Conservation (phyloP, 2,888 invertebrate species). For the Oconnorella tubifera region DNA sequence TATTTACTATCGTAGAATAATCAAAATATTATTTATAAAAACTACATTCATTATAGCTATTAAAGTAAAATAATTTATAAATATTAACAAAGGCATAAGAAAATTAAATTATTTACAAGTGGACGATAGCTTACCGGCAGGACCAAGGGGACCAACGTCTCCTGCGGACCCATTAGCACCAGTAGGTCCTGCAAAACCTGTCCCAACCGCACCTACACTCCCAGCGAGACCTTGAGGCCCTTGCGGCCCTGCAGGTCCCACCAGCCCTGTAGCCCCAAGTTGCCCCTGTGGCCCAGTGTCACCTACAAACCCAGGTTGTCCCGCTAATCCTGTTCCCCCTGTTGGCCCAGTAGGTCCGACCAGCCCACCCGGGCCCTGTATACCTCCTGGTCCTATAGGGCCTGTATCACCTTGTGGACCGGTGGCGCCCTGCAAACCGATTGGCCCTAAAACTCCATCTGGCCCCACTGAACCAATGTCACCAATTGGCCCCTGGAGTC, state of each 20-base stretch:
- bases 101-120: too few relatives aligned
- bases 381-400: background rate
- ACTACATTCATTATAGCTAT: too few relatives aligned
- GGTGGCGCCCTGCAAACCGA: background rate
- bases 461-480: background rate
- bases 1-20: too few relatives aligned
- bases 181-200: background rate
- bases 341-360: conserved; percentile 12
- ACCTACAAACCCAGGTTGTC: conserved; percentile 25
- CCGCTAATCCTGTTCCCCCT: conserved; percentile 16
- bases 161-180: conserved; percentile 20
- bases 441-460: conserved; percentile 21
- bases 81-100: too few relatives aligned
- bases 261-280: conserved; percentile 7
- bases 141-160: conserved; percentile 19
- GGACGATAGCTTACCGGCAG: conserved; percentile 2
- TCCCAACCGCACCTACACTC: background rate
- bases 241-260: conserved; percentile 8
- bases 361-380: conserved; percentile 6
- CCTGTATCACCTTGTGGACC: background rate
- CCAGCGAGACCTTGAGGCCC: conserved; percentile 13
- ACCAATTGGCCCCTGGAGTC: background rate
- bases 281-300: conserved; percentile 19
- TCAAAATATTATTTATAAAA: too few relatives aligned
- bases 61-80: too few relatives aligned